Base-by-base conservation (phyloP, 1,140 invertebrate genomes). In the Melitaea cinxia region DNA sequence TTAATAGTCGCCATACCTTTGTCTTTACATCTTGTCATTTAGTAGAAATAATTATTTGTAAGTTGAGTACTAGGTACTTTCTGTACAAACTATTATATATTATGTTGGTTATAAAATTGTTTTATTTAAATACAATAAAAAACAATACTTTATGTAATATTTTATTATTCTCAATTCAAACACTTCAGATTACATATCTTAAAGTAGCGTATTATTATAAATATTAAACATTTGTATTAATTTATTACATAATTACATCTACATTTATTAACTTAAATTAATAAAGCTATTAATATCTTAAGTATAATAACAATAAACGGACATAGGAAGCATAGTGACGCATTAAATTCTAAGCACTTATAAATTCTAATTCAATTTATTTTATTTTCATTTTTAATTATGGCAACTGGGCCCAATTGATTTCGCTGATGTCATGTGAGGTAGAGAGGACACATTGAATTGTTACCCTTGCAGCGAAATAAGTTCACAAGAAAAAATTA, bases 71-170 rank as follows among this genome's bases (percentile, higher is more conserved):
- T 83, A 78, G 74, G 73, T 84, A 79, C 69, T 72, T 65, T 78
- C 67, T 88, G 81, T 84, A 86, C 85, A 88, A 85, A 83, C 79
- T 76, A 85, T 85, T 81, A 88, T n/a, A n/a, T 84, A 83, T 80
- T 82, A 85, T 79, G 83, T 85, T 88, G 78, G 73, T 82, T 83
- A 83, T 72, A 24, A 49, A 17, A 26, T 53, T 63, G 61, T 77
- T 75, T 83, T 70, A 73, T 70, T 80, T 47, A 47, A 72, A 12
- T 10, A 33, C 30, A 33, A 33, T 33, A 67, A 42, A 65, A 21
- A 21, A 23, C 7, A n/a, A 12, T 47, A 14, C 14, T 42, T 28
- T 19, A 55, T 26, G 23, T 56, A 62, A 12, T 50, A 15, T n/a
- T 47, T 62, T 39, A 12, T 39, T 37, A 33, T 53, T 24, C 37